Evolutionary conservation across 2,888 invertebrate genomes (phyloP).

Genomic region (Nymphalis polychloros): DNA sequence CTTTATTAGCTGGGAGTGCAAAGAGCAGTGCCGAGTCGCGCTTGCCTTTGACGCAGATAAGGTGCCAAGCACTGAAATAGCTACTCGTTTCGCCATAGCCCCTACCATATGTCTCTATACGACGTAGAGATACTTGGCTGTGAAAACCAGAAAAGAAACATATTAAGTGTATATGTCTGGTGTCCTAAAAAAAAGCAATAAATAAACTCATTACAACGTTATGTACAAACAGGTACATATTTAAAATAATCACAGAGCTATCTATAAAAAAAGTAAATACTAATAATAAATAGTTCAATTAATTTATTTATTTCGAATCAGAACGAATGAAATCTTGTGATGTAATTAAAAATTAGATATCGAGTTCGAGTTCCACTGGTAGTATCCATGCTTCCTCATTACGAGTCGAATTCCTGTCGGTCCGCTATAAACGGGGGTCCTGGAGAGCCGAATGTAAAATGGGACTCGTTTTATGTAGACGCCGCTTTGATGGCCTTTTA

Average conservation of each 20-base stretch:
- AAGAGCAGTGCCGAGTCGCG: constrained; percentile 33
- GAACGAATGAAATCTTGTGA: too few relatives aligned
- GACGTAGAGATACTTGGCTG: too few relatives aligned
- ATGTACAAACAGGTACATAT: too few relatives aligned
- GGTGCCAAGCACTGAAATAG: constrained; percentile 54
- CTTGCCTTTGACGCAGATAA: constrained; percentile 47
- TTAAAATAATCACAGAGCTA: too few relatives aligned
- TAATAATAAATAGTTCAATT: too few relatives aligned
- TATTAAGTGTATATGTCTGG: too few relatives aligned
- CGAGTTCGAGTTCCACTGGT: constrained; percentile 43
- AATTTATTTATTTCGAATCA: too few relatives aligned
- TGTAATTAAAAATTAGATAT: too few relatives aligned
- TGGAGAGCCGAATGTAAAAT: constrained; percentile 66
- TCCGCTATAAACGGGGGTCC: constrained; percentile 64
- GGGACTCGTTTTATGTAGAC: constrained; percentile 67
- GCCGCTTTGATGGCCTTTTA: constrained; percentile 65
- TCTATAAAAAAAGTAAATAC: too few relatives aligned
- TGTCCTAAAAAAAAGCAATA: too few relatives aligned
- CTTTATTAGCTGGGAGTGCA: constrained; percentile 34
- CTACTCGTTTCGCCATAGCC: constrained; percentile 39
- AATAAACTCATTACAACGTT: too few relatives aligned
- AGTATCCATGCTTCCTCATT: constrained; percentile 64
- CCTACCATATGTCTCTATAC: constrained; percentile 37
- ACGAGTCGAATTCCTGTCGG: constrained; percentile 63
- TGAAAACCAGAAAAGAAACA: too few relatives aligned